A percentile compares a stretch with the other conserved stretches of the same genome.
phyloP scores from a whole-genome alignment of 2,888 invertebrate genomes.

The Dicranocentrus wangi region DNA sequence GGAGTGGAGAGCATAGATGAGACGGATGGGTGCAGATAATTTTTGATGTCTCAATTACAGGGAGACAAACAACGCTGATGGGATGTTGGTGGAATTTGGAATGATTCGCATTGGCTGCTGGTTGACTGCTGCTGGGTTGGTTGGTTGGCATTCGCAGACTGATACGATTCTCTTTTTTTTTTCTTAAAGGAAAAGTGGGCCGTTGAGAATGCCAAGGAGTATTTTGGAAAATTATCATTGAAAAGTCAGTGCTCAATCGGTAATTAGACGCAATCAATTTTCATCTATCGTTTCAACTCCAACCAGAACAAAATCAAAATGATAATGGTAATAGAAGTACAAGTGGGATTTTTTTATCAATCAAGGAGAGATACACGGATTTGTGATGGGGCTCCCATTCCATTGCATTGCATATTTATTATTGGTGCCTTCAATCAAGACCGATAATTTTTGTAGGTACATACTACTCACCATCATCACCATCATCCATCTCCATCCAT shows the following conservation, averaged over 20 bases:
- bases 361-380: neutral
- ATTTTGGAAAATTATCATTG: conserved; percentile 17
- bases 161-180: neutral
- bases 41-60: conserved; percentile 51
- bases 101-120: no score
- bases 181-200: conserved; percentile 19
- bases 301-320: conserved; percentile 5
- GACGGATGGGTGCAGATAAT: neutral
- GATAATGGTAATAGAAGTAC: conserved; percentile 11
- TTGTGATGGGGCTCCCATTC: no score
- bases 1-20: neutral
- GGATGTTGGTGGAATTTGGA: neutral
- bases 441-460: neutral
- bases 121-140: no score
- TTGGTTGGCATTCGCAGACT: conserved; percentile 8
- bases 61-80: neutral
- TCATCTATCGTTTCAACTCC: conserved; percentile 10
- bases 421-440: conserved; percentile 11
- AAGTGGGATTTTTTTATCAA: conserved; percentile 20
- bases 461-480: no score
- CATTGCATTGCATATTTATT: no score
- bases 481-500: no score
- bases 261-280: conserved; percentile 43
- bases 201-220: conserved; percentile 9
- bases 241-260: conserved; percentile 27